Conservation (phyloP, 2,888 invertebrate species). For the Mamestra brassicae region DNA sequence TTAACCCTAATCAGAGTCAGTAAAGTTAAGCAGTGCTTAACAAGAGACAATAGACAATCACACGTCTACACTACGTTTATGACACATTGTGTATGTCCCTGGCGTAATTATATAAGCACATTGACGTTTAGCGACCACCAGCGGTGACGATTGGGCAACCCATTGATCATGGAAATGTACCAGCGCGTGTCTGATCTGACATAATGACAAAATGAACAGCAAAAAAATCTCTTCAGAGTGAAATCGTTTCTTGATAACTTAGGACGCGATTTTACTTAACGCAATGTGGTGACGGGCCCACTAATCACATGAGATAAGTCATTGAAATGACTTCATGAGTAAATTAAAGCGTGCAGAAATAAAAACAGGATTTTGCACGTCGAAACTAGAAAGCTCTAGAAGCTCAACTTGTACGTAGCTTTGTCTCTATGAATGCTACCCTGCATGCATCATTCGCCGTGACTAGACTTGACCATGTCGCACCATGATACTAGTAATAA, state of each 20-base stretch:
- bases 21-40: conserved; percentile 46
- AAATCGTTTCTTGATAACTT: neutral
- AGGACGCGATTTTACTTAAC: neutral
- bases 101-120: conserved; percentile 34
- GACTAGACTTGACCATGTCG: neutral
- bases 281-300: too few relatives aligned
- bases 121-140: conserved; percentile 44
- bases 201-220: neutral
- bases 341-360: too few relatives aligned
- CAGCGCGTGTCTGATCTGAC: neutral
- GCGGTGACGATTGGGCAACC: conserved; percentile 25
- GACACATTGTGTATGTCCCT: conserved; percentile 50
- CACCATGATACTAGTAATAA: conserved; percentile 13
- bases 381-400: too few relatives aligned
- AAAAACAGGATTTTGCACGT: neutral
- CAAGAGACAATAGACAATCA: conserved; percentile 62
- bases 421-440: neutral
- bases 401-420: too few relatives aligned
- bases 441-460: neutral
- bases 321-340: neutral
- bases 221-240: neutral
- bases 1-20: conserved; percentile 56
- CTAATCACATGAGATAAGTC: neutral
- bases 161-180: conserved; percentile 7
- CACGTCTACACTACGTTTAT: conserved; percentile 53